Percentiles rank a stretch among this genome's conserved stretches.
Evolutionary conservation across 2,113 vertebrate species (phyloP).

Genomic region (Albula goreensis): DNA sequence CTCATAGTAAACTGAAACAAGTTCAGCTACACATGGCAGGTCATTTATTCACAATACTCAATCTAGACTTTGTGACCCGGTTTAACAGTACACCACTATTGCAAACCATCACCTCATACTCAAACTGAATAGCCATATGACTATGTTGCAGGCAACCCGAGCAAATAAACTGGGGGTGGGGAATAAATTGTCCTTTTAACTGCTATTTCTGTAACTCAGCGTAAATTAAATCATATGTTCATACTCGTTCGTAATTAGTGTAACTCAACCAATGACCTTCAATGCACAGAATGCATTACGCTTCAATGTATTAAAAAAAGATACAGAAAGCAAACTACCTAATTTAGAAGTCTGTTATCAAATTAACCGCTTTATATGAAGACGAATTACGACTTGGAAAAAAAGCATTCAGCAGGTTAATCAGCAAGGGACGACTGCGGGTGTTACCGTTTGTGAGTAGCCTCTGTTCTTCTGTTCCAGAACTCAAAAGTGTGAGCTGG

Average conservation of each 20-base stretch:
- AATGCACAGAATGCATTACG: no score
- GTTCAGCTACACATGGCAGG: background rate
- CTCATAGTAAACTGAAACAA: background rate
- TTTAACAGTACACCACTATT: background rate
- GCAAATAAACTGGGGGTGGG: background rate
- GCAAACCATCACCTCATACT: background rate
- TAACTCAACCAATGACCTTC: no score
- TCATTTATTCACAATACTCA: background rate
- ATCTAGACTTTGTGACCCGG: background rate
- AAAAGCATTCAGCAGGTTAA: background rate
- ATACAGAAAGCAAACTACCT: no score
- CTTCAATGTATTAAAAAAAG: no score
- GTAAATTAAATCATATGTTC: background rate
- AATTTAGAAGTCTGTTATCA: no score
- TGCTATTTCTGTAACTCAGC: background rate
- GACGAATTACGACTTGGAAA: background rate
- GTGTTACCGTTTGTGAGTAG: slow-evolving; percentile 70
- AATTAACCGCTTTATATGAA: background rate
- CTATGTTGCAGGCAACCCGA: background rate
- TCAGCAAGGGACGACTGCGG: background rate
- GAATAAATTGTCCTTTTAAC: background rate
- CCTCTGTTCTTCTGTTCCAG: slow-evolving; percentile 49
- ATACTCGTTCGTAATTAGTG: background rate
- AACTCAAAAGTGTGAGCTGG: slow-evolving; percentile 66
- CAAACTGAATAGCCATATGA: background rate